Evolutionary conservation across 2,113 vertebrate genomes (phyloP), one percentile per base, ranked within the genome.

Genomic region (Aspidoscelis tigris): DNA sequence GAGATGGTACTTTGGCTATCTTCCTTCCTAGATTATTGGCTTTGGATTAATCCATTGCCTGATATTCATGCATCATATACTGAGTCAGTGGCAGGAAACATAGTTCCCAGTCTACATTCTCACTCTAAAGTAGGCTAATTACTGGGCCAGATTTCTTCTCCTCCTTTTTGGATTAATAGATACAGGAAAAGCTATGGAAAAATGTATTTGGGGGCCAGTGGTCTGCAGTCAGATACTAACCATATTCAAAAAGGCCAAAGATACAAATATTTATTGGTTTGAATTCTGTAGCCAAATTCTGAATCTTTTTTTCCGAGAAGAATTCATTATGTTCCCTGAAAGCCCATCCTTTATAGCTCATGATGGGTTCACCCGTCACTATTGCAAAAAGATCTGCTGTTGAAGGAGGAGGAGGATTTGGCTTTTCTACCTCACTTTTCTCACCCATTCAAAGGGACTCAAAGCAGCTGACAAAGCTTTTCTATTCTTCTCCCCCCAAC

Each of bases 81-180:
- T 83, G 81, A 85, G 33, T 80, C 83, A 53, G 20, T 65, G 69
- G 43, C 43, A 73, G 77, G 69, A 65, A 79, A 64, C 80, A 55
- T 7, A 1, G 8, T 39, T 6, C 55, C 47, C n/a, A 21, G 41
- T 66, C 70, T 53, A 39, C 55, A 66, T 65, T 55, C 58, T 58
- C 70, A 43, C 20, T 61, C 43, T 76, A 76, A 76, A 68, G n/a
- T 41, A 73, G 55, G 41, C 43, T 79, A 79, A 79, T 65, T 4
- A 33, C 55, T 80, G 41, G 69, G 50, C 44, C 18, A 50, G 66
- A 76, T 65, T 84, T 78, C 68, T 39, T 50, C 47, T 50, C 5
- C 20, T 9, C 14, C 50, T 68, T 74, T 71, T 78, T 21, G 7
- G 22, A 70, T 11, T 77, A 64, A n/a, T 75, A 70, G 47, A 78